phyloP scores from a whole-genome alignment of 2,113 vertebrate genomes.

The Phaethon lepturus region DNA sequence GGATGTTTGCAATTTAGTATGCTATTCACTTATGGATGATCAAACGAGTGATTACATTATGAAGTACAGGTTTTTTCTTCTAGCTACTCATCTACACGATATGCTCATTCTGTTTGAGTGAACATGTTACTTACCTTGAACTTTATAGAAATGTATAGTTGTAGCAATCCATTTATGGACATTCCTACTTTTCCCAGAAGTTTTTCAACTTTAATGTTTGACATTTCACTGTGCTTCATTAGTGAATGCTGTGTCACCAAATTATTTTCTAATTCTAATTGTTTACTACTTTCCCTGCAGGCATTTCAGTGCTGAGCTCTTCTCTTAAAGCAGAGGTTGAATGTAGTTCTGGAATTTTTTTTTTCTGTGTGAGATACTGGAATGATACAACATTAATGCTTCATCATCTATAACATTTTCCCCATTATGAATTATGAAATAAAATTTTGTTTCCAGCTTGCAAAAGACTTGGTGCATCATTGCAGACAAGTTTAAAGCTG shows the following conservation, averaged over 20 bases:
- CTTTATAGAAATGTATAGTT: background rate
- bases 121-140: background rate
- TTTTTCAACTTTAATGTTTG: background rate
- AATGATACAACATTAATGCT: background rate
- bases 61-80: background rate
- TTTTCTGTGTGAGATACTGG: background rate
- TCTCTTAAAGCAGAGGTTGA: background rate
- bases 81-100: background rate
- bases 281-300: background rate
- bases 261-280: background rate
- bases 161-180: background rate
- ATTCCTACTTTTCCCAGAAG: background rate
- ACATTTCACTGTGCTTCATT: background rate
- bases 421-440: background rate
- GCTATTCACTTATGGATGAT: background rate
- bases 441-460: background rate
- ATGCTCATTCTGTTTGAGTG: fast-evolving
- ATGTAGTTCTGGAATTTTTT: background rate
- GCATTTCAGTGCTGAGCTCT: background rate
- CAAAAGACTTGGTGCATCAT: background rate
- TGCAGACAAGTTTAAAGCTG: background rate
- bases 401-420: background rate
- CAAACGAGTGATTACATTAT: background rate
- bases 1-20: background rate
- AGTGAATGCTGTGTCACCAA: background rate